phyloP scores from a whole-genome alignment of 1,140 invertebrate species.

The Macrotrachela quadricornifera region DNA sequence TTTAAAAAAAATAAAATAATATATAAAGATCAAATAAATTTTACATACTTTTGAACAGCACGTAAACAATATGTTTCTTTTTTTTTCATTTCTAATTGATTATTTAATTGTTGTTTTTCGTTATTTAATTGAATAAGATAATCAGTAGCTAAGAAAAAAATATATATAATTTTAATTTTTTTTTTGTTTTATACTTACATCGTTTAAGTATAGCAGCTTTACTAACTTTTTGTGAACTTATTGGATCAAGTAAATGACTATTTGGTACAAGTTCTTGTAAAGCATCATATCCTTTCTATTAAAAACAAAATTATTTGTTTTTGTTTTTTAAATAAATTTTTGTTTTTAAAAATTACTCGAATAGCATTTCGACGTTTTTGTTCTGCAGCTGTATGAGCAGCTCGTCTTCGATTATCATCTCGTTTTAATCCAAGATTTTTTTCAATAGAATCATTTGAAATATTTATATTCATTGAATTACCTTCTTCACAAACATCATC shows the following conservation, averaged over 20 bases:
- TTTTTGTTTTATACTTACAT: background rate
- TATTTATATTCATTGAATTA: no score
- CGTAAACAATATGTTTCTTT: no score
- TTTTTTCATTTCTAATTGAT: no score
- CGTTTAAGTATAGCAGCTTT: conserved; percentile 9
- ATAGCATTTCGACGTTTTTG: conserved; percentile 8
- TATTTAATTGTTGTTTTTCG: background rate
- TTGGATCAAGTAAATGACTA: conserved; percentile 8
- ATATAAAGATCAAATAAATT: no score
- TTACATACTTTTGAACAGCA: no score
- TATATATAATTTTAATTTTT: background rate
- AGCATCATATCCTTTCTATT: conserved; percentile 7
- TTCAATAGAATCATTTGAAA: no score
- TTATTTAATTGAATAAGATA: conserved; percentile 6
- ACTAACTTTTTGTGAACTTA: conserved; percentile 8
- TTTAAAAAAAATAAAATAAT: background rate
- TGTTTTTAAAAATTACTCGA: conserved; percentile 1
- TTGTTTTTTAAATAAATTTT: background rate
- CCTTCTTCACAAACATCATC: no score
- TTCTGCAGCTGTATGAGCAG: conserved; percentile 6
- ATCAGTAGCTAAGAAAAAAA: conserved; percentile 7
- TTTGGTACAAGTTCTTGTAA: conserved; percentile 5
- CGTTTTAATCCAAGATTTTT: no score
- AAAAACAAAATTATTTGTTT: background rate
- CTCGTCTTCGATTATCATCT: background rate